These are phyloP conservation scores for Streblospio benedicti DNA, from an alignment of 1,140 invertebrate species.

Conservation along the genomic window DNA sequence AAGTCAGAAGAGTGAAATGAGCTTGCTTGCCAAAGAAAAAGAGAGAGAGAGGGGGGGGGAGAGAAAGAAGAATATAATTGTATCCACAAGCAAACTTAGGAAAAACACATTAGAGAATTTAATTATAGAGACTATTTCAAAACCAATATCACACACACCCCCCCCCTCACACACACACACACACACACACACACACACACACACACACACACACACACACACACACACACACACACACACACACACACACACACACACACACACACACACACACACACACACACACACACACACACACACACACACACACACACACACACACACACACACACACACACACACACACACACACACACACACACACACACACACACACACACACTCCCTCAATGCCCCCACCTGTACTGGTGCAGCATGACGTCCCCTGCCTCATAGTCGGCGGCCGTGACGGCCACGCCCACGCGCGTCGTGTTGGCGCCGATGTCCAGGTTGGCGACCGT, in stretches of 20 bases:
- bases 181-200: slow-evolving; percentile 4
- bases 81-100: neutral
- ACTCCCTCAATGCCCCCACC: too few relatives aligned
- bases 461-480: neutral
- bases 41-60: neutral
- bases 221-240: slow-evolving; percentile 14
- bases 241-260: slow-evolving; percentile 5
- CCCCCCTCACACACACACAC: neutral
- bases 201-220: slow-evolving; percentile 12
- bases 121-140: neutral
- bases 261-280: slow-evolving; percentile 9
- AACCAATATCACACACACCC: neutral
- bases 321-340: slow-evolving; percentile 1
- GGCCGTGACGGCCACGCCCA: neutral
- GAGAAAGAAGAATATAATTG: neutral
- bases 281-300: slow-evolving; percentile 13
- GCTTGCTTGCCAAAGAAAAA: neutral
- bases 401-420: neutral
- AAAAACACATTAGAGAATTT: neutral
- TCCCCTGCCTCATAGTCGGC: neutral
- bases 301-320: slow-evolving; percentile 12
- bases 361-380: neutral
- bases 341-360: slow-evolving; percentile 7
- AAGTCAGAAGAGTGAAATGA: neutral
- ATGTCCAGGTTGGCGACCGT: slow-evolving; percentile 5